phyloP scores from a whole-genome alignment of 2,113 vertebrate species.

The Todiramphus saurophagus region DNA sequence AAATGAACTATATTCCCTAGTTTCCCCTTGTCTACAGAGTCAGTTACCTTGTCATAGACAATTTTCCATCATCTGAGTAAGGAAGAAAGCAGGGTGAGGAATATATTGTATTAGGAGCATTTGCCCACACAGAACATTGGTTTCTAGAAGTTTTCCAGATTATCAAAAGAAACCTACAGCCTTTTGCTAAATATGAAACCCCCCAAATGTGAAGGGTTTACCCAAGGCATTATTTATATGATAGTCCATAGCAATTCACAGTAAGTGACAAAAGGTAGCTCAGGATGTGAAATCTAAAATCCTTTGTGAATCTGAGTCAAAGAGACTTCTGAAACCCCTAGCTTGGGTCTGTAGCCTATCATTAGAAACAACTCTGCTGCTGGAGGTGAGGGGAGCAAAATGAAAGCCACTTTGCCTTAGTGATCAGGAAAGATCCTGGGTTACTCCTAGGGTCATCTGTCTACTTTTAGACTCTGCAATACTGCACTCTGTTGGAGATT shows the following conservation, averaged over 20 bases:
- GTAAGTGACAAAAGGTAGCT: neutral
- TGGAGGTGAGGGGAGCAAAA: neutral
- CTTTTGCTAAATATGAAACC: neutral
- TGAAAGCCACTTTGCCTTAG: neutral
- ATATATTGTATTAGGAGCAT: neutral
- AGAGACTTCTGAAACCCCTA: neutral
- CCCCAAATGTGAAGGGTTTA: neutral
- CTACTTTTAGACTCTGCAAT: neutral
- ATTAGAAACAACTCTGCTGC: neutral
- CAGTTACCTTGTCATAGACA: neutral
- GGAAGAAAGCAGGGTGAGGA: rapidly evolving
- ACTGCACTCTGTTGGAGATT: neutral
- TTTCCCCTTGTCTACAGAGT: neutral
- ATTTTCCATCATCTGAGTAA: neutral
- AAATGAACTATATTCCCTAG: neutral
- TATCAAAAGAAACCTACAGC: neutral
- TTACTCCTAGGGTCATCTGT: neutral
- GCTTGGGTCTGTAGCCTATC: neutral
- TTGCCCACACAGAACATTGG: neutral
- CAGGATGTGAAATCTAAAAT: neutral
- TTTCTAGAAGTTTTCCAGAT: neutral
- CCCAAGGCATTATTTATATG: neutral
- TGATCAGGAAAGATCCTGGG: neutral
- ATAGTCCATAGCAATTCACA: neutral
- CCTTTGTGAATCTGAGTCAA: neutral